Base-by-base conservation (phyloP, 2,797 vertebrate genomes). In the Alcedo atthis region DNA sequence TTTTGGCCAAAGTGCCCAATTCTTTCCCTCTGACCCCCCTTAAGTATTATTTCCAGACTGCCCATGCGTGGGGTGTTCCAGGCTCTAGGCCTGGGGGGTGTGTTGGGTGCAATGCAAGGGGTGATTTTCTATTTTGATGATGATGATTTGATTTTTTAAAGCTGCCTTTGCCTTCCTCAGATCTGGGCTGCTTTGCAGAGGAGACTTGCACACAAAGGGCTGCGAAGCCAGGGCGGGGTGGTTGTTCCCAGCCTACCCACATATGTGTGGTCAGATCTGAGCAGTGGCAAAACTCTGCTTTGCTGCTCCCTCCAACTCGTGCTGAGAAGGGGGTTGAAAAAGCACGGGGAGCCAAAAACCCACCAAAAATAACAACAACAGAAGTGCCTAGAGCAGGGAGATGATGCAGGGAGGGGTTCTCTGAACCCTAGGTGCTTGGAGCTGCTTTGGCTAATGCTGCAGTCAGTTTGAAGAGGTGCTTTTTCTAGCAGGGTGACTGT, bases 1-100 rank as follows among this genome's bases (percentile, higher is more conserved):
- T 92, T 92, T 89, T 82, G 78, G 91, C 89, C 85, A 17, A 2
- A 73, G 77, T 81, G 91, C 91, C 84, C 94, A 86, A 11, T 78
- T 91, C 69, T 68, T 88, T 91, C 57, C 88, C 77, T 68, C 54
- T 63, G 66, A 85, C 89, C 85, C 87, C 85, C 55, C 49, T 30
- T 4, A 53, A 80, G 88, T 91, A 58, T 92, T 94, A 92, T 71
- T 92, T 88, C 67, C 90, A 90, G 57, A 63, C 53, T 37, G 6
- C 68, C 63, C 53, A 40, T 61, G 55, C 2, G 3, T 37, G 62
- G 85, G 53, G 42, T 74, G 85, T 1, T 8, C 55, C 58, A 9
- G 5, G n/a, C 59, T 67, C 48, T 0, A 1, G 77, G 61, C 54
- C 85, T 58, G 69, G 15, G 13, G 11, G 35, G 32, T 28, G 32